Percentiles rank a stretch among this genome's conserved stretches.
Evolutionary conservation across 1,140 invertebrate genomes (phyloP).

Genomic region (Halesus radiatus): DNA sequence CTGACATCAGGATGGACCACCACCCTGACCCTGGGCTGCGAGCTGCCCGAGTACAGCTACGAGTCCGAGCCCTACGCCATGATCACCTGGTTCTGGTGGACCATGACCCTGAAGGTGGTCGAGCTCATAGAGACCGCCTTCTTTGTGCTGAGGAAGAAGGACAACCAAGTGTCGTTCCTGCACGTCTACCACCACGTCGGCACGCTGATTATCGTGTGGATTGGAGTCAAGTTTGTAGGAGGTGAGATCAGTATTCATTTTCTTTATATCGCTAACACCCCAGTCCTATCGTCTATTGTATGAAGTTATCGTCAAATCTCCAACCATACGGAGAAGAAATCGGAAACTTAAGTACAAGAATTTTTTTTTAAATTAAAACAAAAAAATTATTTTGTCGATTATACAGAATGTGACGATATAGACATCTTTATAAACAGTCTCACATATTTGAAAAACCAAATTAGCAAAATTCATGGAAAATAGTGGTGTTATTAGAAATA

Average conservation of each 20-base stretch:
- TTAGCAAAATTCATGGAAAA: too few relatives aligned
- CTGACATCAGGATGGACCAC: constrained; percentile 69
- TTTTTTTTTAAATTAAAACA: too few relatives aligned
- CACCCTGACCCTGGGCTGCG: constrained; percentile 77
- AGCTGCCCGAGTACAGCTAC: constrained; percentile 79
- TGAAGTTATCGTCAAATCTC: too few relatives aligned
- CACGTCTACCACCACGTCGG: constrained; percentile 82
- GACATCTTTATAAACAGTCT: too few relatives aligned
- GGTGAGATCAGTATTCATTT: constrained; percentile 67
- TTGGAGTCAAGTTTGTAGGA: constrained; percentile 76
- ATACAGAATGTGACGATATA: too few relatives aligned
- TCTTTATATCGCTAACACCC: too few relatives aligned
- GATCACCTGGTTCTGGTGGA: constrained; percentile 70
- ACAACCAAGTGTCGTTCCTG: constrained; percentile 79
- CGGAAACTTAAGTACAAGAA: too few relatives aligned
- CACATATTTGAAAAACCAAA: too few relatives aligned
- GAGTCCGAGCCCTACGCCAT: constrained; percentile 72
- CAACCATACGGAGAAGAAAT: too few relatives aligned
- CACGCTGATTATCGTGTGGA: constrained; percentile 78
- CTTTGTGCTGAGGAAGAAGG: constrained; percentile 80
- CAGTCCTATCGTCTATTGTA: too few relatives aligned
- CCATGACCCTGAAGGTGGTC: constrained; percentile 62
- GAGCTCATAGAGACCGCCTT: constrained; percentile 70
- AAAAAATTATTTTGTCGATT: too few relatives aligned
- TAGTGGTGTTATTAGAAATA: too few relatives aligned